Conservation (phyloP, 2,888 invertebrate genomes). For the Machimus rusticus region DNA sequence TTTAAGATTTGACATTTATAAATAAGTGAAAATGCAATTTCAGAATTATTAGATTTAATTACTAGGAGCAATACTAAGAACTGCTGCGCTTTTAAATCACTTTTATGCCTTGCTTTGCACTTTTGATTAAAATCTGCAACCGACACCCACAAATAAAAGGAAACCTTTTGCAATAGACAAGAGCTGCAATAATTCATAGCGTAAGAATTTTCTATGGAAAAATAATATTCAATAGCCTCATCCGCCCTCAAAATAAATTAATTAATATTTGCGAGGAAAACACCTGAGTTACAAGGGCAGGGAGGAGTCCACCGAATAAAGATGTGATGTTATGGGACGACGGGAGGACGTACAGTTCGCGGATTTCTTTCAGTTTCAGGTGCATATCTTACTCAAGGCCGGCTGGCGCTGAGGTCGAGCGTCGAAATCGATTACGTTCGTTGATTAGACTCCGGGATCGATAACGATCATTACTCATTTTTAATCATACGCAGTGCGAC, state of each 20-base stretch:
- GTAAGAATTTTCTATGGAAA: not conserved
- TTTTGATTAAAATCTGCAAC: not conserved
- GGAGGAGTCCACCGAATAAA: not conserved
- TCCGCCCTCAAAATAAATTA: conserved; percentile 1
- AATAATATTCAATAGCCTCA: conserved; percentile 15
- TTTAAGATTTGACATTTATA: not conserved
- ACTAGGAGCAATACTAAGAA: not conserved
- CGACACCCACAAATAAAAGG: not conserved
- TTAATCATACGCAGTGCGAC: not conserved
- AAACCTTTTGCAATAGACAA: not conserved
- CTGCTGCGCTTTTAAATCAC: not conserved
- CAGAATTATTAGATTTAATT: not conserved
- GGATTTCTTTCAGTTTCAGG: not conserved
- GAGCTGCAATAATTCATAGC: not conserved
- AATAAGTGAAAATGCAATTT: not conserved
- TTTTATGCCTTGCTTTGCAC: not conserved
- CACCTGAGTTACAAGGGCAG: not conserved
- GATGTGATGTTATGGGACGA: not conserved
- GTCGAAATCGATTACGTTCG: conserved; percentile 22
- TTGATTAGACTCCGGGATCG: not conserved
- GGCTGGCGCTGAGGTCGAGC: not conserved
- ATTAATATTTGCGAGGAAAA: not conserved
- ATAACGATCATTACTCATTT: conserved; percentile 15
- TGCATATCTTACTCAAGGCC: not conserved
- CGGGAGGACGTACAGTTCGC: not conserved